phyloP scores from a whole-genome alignment of 1,140 invertebrate genomes.

The Drosophila littoralis region DNA sequence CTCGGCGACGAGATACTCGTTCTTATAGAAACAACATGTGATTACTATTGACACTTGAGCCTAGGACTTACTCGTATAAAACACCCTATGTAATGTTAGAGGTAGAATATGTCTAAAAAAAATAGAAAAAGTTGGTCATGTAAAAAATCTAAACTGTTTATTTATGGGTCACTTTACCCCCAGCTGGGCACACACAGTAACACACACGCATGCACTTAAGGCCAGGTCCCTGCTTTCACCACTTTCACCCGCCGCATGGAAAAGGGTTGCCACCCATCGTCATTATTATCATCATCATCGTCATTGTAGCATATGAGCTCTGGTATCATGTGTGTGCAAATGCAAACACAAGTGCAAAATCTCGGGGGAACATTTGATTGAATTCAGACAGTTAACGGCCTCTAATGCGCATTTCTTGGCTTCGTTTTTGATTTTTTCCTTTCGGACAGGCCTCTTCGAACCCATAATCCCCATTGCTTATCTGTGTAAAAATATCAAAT shows the following conservation, averaged over 20 bases:
- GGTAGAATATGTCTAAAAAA: background rate
- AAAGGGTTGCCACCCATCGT: constrained; percentile 63
- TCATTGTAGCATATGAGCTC: constrained; percentile 14
- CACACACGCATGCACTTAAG: constrained; percentile 48
- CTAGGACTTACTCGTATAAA: background rate
- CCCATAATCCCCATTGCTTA: constrained; percentile 53
- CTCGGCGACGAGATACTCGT: background rate
- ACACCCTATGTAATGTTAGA: constrained; percentile 19
- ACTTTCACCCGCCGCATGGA: constrained; percentile 46
- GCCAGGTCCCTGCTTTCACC: constrained; percentile 45
- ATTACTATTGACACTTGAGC: constrained; percentile 10
- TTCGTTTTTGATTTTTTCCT: constrained; percentile 19
- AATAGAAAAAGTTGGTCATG: constrained; percentile 39
- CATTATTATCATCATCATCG: constrained; percentile 24
- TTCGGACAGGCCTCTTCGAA: constrained; percentile 29
- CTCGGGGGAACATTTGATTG: constrained; percentile 80
- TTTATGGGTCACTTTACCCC: constrained; percentile 78
- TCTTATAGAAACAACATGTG: background rate
- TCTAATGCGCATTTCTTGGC: constrained; percentile 72
- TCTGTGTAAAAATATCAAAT: constrained; percentile 76
- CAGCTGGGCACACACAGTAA: constrained; percentile 56
- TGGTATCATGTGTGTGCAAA: constrained; percentile 72
- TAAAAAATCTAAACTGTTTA: constrained; percentile 69
- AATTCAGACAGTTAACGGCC: constrained; percentile 73
- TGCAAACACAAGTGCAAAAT: constrained; percentile 76